These are phyloP conservation scores for Excalfactoria chinensis DNA, from an alignment of 2,113 vertebrate species.

Conservation along the genomic window DNA sequence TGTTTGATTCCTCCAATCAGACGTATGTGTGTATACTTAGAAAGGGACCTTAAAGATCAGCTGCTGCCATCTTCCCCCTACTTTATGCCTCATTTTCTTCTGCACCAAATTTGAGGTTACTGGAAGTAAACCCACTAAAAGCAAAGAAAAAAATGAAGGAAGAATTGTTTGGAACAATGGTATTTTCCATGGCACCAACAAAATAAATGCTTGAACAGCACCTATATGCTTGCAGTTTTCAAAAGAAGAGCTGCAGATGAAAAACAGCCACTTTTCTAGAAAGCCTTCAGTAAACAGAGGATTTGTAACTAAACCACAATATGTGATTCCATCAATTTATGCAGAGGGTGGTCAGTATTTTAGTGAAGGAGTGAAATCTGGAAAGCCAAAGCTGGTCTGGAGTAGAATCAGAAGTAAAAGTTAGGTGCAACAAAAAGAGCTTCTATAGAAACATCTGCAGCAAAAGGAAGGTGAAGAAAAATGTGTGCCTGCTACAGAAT, in stretches of 20 bases:
- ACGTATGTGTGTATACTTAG: neutral
- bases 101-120: conserved; percentile 4
- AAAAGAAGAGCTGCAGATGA: neutral
- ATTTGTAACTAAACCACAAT: neutral
- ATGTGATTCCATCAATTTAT: neutral
- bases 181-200: neutral
- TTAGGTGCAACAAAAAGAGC: neutral
- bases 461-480: neutral
- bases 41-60: neutral
- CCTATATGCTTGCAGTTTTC: conserved; percentile 7
- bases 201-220: neutral
- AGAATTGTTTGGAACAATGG: neutral
- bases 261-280: conserved; percentile 1
- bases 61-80: neutral
- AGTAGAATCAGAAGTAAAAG: neutral
- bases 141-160: conserved; percentile 34
- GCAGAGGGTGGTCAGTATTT: neutral
- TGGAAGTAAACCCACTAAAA: conserved; percentile 31
- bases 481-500: neutral
- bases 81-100: conserved; percentile 3
- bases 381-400: neutral
- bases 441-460: neutral
- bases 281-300: neutral
- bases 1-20: neutral
- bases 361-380: neutral